Conservation (phyloP, 2,888 invertebrate genomes). For the Stenurella melanura region DNA sequence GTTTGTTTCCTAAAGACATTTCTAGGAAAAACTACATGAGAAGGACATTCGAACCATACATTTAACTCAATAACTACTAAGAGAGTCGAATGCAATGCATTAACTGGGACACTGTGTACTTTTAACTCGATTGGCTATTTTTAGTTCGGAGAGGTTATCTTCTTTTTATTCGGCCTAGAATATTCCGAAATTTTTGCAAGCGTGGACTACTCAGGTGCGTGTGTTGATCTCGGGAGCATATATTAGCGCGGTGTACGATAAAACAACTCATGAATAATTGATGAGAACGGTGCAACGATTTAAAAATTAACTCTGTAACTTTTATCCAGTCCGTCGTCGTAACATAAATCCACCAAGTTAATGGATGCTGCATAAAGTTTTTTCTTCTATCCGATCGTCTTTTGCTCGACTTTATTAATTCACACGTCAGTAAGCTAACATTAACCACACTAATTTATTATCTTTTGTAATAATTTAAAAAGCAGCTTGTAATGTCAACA, state of each 20-base stretch:
- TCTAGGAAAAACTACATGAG: too few relatives aligned
- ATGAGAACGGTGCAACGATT: constrained; percentile 65
- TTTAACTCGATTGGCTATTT: not conserved
- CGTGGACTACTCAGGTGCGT: constrained; percentile 15
- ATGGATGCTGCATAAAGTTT: constrained; percentile 63
- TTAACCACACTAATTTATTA: constrained; percentile 36
- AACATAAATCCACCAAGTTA: constrained; percentile 67
- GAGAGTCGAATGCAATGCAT: too few relatives aligned
- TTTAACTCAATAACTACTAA: too few relatives aligned
- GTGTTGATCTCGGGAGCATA: constrained; percentile 32
- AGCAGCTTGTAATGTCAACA: not conserved
- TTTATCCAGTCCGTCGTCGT: constrained; percentile 67
- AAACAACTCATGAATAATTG: constrained; percentile 67
- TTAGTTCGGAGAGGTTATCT: not conserved
- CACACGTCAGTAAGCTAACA: constrained; percentile 32
- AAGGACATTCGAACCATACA: too few relatives aligned
- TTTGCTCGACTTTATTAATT: constrained; percentile 32
- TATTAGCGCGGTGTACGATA: constrained; percentile 36
- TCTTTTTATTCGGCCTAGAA: not conserved
- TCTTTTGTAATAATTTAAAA: constrained; percentile 35
- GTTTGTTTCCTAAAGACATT: too few relatives aligned
- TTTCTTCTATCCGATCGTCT: constrained; percentile 23
- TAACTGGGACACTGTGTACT: too few relatives aligned
- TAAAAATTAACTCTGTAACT: constrained; percentile 68
- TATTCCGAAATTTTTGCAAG: constrained; percentile 22